Evolutionary conservation across 1,140 invertebrate genomes (phyloP), one percentile per base, ranked within the genome.

Genomic region (Sarcophaga peregrina): DNA sequence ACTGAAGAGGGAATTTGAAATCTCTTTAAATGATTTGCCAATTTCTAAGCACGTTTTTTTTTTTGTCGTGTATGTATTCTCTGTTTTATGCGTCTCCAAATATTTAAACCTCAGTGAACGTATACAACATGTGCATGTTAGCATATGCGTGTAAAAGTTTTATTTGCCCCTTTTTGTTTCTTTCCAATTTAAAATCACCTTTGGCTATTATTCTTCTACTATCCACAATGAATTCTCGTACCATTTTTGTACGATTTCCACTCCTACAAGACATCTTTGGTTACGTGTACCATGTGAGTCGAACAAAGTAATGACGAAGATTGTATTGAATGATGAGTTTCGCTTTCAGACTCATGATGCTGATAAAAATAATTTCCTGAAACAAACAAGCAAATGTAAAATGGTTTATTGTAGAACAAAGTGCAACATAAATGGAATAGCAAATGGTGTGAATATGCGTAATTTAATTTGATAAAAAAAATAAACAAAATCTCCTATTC

Each of bases 101-200:
- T n/a, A n/a, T n/a, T n/a, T n/a, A n/a, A n/a, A n/a, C n/a, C n/a
- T n/a, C n/a, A n/a, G n/a, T n/a, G n/a, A n/a, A n/a, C n/a, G n/a
- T n/a, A n/a, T n/a, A n/a, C n/a, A n/a, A n/a, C n/a, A n/a, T n/a
- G n/a, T n/a, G n/a, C n/a, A n/a, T n/a, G n/a, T n/a, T n/a, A n/a
- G n/a, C n/a, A n/a, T n/a, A n/a, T n/a, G n/a, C n/a, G n/a, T n/a
- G n/a, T n/a, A n/a, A n/a, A n/a, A n/a, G n/a, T 58, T 58, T 58
- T 58, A 58, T 58, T 58, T 58, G 13, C n/a, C n/a, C n/a, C n/a
- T n/a, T 58, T 58, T 58, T 11, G 52, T 58, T 58, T 58, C n/a
- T 58, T 58, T 58, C 52, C 52, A 58, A 58, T 58, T 58, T 58
- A 58, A 58, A 58, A 58, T 58, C 52, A 15, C 52, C 52, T 58